A percentile compares a stretch with the other conserved stretches of the same genome.
Evolutionary conservation across 35 echinoderm and acorn worm species (phyloP).

Genomic region (Ophioderma brevispina): DNA sequence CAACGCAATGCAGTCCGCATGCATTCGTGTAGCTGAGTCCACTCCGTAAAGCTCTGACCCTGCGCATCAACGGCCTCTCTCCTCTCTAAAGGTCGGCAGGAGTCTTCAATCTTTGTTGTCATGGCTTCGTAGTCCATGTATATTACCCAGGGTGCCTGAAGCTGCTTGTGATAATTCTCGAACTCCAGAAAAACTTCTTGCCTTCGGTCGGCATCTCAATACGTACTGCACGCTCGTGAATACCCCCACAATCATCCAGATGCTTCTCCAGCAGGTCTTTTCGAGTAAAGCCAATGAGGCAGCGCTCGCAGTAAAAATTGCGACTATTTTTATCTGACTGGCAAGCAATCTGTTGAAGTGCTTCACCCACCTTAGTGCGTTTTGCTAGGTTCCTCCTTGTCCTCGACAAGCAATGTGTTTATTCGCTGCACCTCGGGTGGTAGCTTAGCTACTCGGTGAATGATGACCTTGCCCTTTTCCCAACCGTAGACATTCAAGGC

Average conservation of each 20-base stretch:
- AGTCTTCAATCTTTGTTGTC: neutral
- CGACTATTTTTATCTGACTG: neutral
- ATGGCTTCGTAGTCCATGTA: constrained; percentile 3
- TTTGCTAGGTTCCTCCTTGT: constrained; percentile 15
- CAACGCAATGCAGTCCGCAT: neutral
- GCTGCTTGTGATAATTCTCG: constrained; percentile 13
- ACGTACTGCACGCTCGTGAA: neutral
- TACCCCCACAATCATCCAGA: neutral
- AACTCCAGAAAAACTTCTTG: constrained; percentile 7
- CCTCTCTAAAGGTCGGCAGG: no score
- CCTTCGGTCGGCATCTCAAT: constrained; percentile 19
- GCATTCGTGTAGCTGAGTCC: neutral
- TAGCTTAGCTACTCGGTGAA: neutral
- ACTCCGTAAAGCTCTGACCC: neutral
- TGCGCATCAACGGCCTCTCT: neutral
- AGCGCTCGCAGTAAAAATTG: neutral
- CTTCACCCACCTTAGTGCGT: neutral
- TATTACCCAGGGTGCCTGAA: constrained; percentile 6
- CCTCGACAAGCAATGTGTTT: constrained; percentile 16
- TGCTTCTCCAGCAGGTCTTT: constrained; percentile 13
- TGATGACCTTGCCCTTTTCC: constrained; percentile 21
- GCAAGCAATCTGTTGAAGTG: constrained; percentile 16
- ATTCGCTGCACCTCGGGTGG: neutral
- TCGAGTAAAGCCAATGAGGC: neutral
- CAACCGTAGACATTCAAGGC: constrained; percentile 33